These are phyloP conservation scores for Laticauda laticaudata DNA, from an alignment of 2,113 vertebrate species.

Conservation along the genomic window DNA sequence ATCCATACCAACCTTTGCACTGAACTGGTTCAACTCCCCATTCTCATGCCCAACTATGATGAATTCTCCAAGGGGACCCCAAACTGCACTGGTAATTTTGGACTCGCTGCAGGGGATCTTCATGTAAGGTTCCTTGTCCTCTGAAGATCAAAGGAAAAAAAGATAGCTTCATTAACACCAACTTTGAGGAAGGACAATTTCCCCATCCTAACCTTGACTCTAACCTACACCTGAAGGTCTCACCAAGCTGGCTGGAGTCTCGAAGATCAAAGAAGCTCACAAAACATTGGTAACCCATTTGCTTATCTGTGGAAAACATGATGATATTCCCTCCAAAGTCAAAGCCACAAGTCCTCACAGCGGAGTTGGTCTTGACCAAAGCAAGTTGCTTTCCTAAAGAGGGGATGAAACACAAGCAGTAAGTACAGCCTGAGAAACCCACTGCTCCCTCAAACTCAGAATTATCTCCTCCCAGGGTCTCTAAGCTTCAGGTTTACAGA, in stretches of 20 bases:
- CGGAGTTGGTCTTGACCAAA: slow-evolving; percentile 90
- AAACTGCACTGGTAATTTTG: slow-evolving; percentile 96
- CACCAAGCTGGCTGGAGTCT: slow-evolving; percentile 89
- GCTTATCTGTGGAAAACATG: slow-evolving; percentile 99
- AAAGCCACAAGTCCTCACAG: slow-evolving; percentile 93
- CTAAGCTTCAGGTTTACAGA: background rate
- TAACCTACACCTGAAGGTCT: background rate
- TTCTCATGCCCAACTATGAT: slow-evolving; percentile 92
- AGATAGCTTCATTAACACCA: background rate
- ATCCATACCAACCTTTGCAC: slow-evolving; percentile 82
- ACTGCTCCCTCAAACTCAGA: background rate
- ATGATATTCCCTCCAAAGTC: slow-evolving; percentile 99
- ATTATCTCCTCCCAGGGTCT: background rate
- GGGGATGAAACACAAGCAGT: background rate
- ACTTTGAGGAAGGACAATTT: background rate
- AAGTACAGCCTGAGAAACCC: background rate
- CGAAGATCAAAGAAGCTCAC: slow-evolving; percentile 92
- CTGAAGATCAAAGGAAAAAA: slow-evolving; percentile 62
- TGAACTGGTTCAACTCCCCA: slow-evolving; percentile 94
- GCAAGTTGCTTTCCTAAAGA: slow-evolving; percentile 90
- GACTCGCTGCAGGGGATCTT: slow-evolving; percentile 89
- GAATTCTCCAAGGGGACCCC: slow-evolving; percentile 93
- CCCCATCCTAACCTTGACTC: fast-evolving
- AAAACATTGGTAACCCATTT: slow-evolving; percentile 98
- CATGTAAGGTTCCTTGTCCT: slow-evolving; percentile 91